Conservation (phyloP, 2,113 vertebrate genomes). For the Sus scrofa region DNA sequence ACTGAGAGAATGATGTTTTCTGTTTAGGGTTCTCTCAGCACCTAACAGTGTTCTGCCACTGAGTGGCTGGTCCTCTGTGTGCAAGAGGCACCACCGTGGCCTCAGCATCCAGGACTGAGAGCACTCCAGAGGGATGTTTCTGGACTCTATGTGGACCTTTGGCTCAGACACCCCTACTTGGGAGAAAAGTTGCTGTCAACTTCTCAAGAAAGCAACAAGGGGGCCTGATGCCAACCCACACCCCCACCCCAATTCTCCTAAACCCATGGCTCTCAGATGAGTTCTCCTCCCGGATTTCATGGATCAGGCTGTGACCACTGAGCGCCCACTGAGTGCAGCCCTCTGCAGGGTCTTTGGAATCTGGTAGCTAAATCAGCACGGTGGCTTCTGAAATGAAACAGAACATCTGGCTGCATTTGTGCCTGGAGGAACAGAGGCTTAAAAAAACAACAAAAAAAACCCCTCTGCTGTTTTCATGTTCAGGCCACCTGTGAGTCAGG, state of each 20-base stretch:
- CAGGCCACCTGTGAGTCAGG: neutral
- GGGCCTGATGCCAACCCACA: fast-evolving
- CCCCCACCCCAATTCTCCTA: neutral
- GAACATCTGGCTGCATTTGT: neutral
- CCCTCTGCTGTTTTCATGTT: neutral
- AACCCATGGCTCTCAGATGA: neutral
- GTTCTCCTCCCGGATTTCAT: neutral
- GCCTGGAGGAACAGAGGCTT: neutral
- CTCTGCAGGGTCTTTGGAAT: neutral
- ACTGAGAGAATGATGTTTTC: neutral
- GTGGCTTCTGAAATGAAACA: neutral
- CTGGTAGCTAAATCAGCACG: neutral
- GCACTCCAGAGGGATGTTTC: neutral
- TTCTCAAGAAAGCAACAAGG: neutral
- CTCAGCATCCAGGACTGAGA: neutral
- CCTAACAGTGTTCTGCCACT: neutral
- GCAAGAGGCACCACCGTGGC: too few relatives aligned
- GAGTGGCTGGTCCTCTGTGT: fast-evolving
- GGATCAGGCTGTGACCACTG: neutral
- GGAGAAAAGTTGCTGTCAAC: neutral
- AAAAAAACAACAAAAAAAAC: too few relatives aligned
- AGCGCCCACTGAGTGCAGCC: too few relatives aligned
- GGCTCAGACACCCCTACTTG: neutral
- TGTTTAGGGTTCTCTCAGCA: neutral
- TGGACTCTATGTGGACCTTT: too few relatives aligned